phyloP scores from a whole-genome alignment of 2,113 vertebrate species.

The Ammodytes dubius region DNA sequence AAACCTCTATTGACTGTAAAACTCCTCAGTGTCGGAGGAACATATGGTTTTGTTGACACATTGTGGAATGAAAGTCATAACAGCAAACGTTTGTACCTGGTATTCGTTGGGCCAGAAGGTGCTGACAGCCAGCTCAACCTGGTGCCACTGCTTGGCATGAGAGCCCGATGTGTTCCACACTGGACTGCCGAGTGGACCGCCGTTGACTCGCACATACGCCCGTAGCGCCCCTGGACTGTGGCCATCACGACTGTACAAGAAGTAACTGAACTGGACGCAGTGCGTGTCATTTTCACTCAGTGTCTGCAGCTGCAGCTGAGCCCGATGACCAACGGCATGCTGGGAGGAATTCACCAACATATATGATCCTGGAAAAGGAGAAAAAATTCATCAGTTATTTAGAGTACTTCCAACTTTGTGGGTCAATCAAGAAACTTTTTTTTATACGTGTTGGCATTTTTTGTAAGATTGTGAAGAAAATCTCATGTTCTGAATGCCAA shows the following conservation, averaged over 20 bases:
- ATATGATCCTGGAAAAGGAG: conserved; percentile 89
- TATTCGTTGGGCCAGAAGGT: conserved; percentile 98
- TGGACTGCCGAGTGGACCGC: conserved; percentile 90
- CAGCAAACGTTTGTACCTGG: conserved; percentile 85
- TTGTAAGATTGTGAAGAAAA: neutral
- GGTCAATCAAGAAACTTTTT: neutral
- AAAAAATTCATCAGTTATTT: conserved; percentile 24
- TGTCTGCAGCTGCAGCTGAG: conserved; percentile 92
- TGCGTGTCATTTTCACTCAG: conserved; percentile 98
- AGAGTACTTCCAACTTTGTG: neutral
- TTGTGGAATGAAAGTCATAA: conserved; percentile 3
- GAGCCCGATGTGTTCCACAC: conserved; percentile 94
- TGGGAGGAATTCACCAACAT: conserved; percentile 97
- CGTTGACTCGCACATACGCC: conserved; percentile 92
- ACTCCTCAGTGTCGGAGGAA: neutral
- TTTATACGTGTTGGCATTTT: neutral
- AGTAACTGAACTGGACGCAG: conserved; percentile 98
- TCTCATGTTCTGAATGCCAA: neutral
- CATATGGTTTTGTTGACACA: neutral
- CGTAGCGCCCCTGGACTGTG: conserved; percentile 92
- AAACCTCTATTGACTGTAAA: conserved; percentile 6
- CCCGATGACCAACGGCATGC: conserved; percentile 90
- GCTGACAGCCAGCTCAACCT: conserved; percentile 96
- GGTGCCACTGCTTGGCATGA: conserved; percentile 94
- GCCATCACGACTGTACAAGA: conserved; percentile 94